Conservation (phyloP, 2,797 vertebrate genomes). For the Columba guinea region DNA sequence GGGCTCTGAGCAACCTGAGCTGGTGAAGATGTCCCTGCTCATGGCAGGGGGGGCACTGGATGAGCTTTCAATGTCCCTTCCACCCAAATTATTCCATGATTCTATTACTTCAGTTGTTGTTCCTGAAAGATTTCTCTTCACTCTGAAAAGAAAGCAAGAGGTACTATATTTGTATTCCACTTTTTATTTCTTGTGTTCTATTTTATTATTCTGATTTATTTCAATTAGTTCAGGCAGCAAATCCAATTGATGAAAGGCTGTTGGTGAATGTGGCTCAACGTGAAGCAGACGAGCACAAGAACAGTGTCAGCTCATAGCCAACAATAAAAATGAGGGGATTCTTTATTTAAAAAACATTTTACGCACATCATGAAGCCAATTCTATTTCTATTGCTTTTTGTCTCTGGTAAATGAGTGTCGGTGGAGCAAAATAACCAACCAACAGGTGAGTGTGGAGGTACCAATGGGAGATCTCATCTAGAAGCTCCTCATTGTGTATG, state of each 20-base stretch:
- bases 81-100: not conserved
- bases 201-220: not conserved
- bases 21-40: not conserved
- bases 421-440: not conserved
- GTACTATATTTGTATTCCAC: not conserved
- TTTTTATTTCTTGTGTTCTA: not conserved
- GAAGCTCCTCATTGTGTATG: not conserved
- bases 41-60: too few relatives aligned
- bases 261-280: not conserved
- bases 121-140: not conserved
- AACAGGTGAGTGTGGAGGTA: not conserved
- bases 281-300: not conserved
- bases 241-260: not conserved
- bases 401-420: not conserved
- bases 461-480: not conserved
- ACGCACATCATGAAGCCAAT: rapidly evolving
- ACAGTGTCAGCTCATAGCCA: not conserved
- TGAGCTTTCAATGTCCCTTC: not conserved
- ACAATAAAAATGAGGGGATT: not conserved
- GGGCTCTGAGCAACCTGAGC: not conserved
- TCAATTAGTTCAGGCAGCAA: not conserved
- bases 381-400: not conserved
- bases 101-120: not conserved
- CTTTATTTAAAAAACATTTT: not conserved
- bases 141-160: not conserved